Evolutionary conservation across 1,140 invertebrate species (phyloP).

Genomic region (Neomicropteryx cornuta): DNA sequence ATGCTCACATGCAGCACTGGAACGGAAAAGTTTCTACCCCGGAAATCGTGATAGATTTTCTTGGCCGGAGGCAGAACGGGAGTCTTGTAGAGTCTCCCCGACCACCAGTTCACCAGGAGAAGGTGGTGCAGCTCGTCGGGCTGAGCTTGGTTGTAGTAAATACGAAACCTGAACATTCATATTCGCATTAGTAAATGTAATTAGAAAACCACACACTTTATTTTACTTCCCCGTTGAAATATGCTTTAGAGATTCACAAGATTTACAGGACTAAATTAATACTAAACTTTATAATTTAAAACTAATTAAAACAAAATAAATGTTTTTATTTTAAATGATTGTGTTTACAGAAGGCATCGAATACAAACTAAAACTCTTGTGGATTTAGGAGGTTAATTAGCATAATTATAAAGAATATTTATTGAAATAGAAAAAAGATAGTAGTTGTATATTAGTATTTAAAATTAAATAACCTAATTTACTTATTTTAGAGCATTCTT

Average conservation of each 20-base stretch:
- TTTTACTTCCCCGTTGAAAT: neutral
- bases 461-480: neutral
- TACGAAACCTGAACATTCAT: constrained; percentile 34
- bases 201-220: neutral
- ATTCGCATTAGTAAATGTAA: neutral
- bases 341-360: neutral
- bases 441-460: neutral
- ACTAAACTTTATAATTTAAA: constrained; percentile 10
- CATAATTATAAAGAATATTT: constrained; percentile 4
- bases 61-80: constrained; percentile 46
- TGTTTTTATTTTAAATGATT: neutral
- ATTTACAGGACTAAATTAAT: constrained; percentile 7
- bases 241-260: neutral
- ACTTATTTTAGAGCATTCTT: neutral
- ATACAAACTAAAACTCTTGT: too few species aligned
- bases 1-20: constrained; percentile 55
- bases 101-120: constrained; percentile 56
- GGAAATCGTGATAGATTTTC: constrained; percentile 48
- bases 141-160: constrained; percentile 56
- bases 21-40: constrained; percentile 46
- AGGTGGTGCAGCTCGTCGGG: constrained; percentile 39
- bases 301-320: neutral
- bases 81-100: constrained; percentile 44
- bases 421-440: neutral
- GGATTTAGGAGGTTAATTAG: too few species aligned